Evolutionary conservation across 2,888 invertebrate species (phyloP).

Genomic region (Drosophila subquinaria): DNA sequence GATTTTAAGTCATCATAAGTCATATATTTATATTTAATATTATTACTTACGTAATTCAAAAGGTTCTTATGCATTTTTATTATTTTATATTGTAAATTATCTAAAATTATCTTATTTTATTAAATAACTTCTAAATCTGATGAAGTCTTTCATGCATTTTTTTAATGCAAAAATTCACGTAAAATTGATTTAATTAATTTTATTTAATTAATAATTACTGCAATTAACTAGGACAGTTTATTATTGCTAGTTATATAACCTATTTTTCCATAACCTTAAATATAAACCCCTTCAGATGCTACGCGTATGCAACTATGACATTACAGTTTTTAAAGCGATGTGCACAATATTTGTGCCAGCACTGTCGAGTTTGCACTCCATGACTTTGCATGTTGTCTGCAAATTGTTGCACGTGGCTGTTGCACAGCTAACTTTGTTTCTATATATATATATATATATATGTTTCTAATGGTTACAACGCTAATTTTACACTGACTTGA

Average conservation of each 20-base stretch:
- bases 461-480: slow-evolving; percentile 58
- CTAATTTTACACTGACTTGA: slow-evolving; percentile 73
- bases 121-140: too few species aligned
- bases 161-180: too few species aligned
- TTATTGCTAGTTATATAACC: not conserved
- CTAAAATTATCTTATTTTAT: too few species aligned
- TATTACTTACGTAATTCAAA: too few species aligned
- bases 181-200: too few species aligned
- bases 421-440: slow-evolving; percentile 44
- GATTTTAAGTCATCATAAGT: too few species aligned
- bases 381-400: slow-evolving; percentile 66
- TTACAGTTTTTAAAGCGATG: slow-evolving; percentile 4
- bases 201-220: too few species aligned
- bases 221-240: too few species aligned
- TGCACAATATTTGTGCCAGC: slow-evolving; percentile 42
- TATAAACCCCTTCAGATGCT: not conserved
- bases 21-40: too few species aligned
- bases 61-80: too few species aligned
- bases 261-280: not conserved
- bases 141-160: too few species aligned
- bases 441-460: slow-evolving; percentile 37
- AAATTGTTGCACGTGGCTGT: slow-evolving; percentile 66
- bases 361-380: slow-evolving; percentile 34
- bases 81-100: too few species aligned
- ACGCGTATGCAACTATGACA: slow-evolving; percentile 20